Conservation (phyloP, 35 echinoderm and acorn worm species). For the Apostichopus parvimensis region DNA sequence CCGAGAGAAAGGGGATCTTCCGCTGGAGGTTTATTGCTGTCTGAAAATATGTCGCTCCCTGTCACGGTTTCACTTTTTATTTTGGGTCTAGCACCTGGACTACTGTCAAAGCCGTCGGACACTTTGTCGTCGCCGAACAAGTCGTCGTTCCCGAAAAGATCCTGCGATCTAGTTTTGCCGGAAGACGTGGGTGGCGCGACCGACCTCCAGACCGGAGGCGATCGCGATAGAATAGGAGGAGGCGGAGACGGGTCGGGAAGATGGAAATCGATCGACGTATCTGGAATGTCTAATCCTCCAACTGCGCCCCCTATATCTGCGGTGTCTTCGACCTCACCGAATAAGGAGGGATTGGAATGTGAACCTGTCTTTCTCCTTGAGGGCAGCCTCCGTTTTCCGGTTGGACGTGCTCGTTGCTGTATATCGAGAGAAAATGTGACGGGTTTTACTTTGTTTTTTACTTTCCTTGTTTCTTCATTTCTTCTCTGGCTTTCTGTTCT, state of each 20-base stretch:
- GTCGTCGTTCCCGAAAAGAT: slow-evolving; percentile 78
- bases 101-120: neutral
- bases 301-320: neutral
- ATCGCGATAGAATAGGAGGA: neutral
- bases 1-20: slow-evolving; percentile 8
- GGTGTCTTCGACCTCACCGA: neutral
- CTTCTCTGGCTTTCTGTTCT: too few relatives aligned
- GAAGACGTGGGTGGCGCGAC: neutral
- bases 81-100: neutral
- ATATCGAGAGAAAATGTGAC: neutral
- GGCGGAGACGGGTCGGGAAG: slow-evolving; percentile 16
- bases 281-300: slow-evolving; percentile 35
- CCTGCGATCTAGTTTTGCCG: slow-evolving; percentile 3
- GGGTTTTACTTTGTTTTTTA: too few relatives aligned
- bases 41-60: slow-evolving; percentile 14
- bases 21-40: neutral
- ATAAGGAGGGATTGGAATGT: slow-evolving; percentile 30
- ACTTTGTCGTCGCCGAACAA: slow-evolving; percentile 23
- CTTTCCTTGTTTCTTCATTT: too few relatives aligned
- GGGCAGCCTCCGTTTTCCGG: slow-evolving; percentile 66
- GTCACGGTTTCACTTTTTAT: slow-evolving; percentile 9
- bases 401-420: slow-evolving; percentile 66
- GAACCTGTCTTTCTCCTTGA: slow-evolving; percentile 50
- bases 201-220: slow-evolving; percentile 14
- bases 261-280: neutral